Conservation (phyloP, 2,888 invertebrate genomes). For the Tachina fera region DNA sequence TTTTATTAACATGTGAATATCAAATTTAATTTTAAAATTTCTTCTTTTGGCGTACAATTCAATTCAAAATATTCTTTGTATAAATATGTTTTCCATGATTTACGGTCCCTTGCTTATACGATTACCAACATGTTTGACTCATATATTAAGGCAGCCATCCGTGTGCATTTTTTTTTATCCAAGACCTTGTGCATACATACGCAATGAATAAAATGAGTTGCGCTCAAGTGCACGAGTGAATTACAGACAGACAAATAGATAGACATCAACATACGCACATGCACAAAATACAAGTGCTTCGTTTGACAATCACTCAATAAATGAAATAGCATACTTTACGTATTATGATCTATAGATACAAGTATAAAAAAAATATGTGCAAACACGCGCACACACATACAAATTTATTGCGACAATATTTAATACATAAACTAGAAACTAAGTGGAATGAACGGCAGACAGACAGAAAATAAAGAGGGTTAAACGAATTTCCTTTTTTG, state of each 20-base stretch:
- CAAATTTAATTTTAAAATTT: no score
- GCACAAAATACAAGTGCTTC: slow-evolving; percentile 2
- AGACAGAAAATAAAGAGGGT: background rate
- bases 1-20: no score
- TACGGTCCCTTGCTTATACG: no score
- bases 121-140: background rate
- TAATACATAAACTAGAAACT: background rate
- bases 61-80: no score
- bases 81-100: no score
- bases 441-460: background rate
- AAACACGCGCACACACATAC: background rate
- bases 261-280: background rate
- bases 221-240: slow-evolving; percentile 31
- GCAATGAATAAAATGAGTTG: slow-evolving; percentile 14
- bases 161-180: background rate
- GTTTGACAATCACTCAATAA: slow-evolving; percentile 42
- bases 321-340: slow-evolving; percentile 20
- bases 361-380: slow-evolving; percentile 1
- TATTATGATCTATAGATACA: slow-evolving; percentile 41
- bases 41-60: no score
- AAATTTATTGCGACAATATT: slow-evolving; percentile 19
- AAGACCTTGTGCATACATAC: background rate
- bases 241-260: background rate
- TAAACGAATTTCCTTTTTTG: slow-evolving; percentile 35
- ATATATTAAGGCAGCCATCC: no score